A percentile compares a stretch with the other conserved stretches of the same genome.
Conservation (phyloP, 2,113 vertebrate species). For the Phylloscopus trochilus region DNA sequence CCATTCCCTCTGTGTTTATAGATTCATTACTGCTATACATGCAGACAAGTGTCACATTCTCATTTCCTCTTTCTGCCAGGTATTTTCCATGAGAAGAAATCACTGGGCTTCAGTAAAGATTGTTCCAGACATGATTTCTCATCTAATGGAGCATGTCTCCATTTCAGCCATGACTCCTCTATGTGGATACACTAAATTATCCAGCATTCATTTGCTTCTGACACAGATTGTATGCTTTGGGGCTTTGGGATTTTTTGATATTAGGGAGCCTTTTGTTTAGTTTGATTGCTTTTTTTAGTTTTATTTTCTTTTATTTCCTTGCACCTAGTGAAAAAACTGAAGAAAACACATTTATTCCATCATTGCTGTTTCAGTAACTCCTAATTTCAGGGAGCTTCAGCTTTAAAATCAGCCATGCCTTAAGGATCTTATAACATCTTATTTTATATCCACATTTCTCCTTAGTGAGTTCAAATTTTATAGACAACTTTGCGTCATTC, state of each 20-base stretch:
- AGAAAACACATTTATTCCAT: neutral
- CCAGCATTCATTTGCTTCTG: neutral
- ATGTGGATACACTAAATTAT: neutral
- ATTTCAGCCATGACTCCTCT: neutral
- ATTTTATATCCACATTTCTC: neutral
- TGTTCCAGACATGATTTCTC: neutral
- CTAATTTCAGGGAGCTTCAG: neutral
- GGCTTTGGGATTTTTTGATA: neutral
- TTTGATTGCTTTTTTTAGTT: neutral
- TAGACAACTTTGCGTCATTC: neutral
- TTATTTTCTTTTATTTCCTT: neutral
- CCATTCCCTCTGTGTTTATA: neutral
- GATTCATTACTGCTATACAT: neutral
- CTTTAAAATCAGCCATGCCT: neutral
- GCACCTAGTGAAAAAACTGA: neutral
- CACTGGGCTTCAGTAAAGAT: neutral
- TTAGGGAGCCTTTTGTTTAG: neutral
- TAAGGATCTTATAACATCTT: neutral
- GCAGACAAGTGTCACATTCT: fast-evolving
- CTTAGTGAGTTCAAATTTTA: neutral
- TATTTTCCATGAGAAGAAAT: neutral
- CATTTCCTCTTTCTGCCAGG: neutral
- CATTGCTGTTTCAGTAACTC: neutral
- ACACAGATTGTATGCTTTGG: neutral
- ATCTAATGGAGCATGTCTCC: neutral